Conservation (phyloP, 2,113 vertebrate species). For the Phalacrocorax brasilianus region DNA sequence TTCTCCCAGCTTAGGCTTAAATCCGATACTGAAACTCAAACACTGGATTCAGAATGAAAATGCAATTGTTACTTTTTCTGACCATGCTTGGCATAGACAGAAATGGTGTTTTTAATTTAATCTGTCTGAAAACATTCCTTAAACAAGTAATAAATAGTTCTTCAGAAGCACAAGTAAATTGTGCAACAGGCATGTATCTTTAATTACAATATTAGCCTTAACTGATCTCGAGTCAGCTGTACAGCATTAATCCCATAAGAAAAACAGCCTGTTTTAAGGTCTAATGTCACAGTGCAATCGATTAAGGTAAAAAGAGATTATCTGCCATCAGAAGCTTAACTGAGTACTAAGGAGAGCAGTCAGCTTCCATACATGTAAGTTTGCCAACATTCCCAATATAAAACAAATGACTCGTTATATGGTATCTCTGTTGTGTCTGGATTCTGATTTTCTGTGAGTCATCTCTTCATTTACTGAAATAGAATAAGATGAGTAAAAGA, state of each 20-base stretch:
- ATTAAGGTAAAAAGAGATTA: slow-evolving; percentile 1
- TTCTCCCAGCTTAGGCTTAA: neutral
- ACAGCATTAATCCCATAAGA: neutral
- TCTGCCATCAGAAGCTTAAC: neutral
- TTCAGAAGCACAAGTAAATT: neutral
- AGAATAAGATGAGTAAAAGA: slow-evolving; percentile 52
- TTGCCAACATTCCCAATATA: slow-evolving; percentile 19
- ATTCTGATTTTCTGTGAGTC: slow-evolving; percentile 27
- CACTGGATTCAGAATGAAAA: neutral
- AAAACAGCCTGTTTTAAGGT: neutral
- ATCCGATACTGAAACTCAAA: neutral
- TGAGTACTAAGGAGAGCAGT: neutral
- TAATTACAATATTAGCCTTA: neutral
- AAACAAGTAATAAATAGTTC: neutral
- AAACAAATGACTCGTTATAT: slow-evolving; percentile 25
- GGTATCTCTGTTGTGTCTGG: slow-evolving; percentile 41
- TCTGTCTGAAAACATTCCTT: slow-evolving; percentile 1
- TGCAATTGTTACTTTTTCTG: neutral
- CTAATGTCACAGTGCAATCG: neutral
- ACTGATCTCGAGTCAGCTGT: neutral
- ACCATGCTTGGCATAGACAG: neutral
- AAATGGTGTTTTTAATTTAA: neutral
- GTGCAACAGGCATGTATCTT: neutral
- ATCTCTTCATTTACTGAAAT: slow-evolving; percentile 42
- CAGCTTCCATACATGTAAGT: neutral